Conservation (phyloP, 2,113 vertebrate genomes). For the Zosterops hypoxanthus region DNA sequence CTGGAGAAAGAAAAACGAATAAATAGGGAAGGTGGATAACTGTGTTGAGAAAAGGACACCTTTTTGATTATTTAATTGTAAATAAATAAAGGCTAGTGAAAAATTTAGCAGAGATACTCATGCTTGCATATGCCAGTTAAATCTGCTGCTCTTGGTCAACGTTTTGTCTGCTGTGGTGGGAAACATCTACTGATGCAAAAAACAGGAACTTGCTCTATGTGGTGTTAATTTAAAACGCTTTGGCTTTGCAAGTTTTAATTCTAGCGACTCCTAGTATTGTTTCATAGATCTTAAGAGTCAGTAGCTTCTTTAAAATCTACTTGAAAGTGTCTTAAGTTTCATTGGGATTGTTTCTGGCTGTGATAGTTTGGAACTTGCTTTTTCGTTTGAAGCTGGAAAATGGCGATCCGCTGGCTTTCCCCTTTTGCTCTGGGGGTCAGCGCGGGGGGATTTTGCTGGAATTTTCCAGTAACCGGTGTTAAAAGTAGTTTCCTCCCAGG, state of each 20-base stretch:
- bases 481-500: not conserved
- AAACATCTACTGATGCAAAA: not conserved
- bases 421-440: not conserved
- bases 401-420: not conserved
- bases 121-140: rapidly evolving
- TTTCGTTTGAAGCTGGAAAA: constrained; percentile 9
- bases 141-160: not conserved
- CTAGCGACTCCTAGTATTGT: not conserved
- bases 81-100: not conserved
- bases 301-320: not conserved
- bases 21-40: not conserved
- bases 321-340: not conserved
- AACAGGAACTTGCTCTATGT: not conserved
- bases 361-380: not conserved
- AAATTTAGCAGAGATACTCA: not conserved
- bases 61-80: not conserved
- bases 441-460: not conserved
- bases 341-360: not conserved
- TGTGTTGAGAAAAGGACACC: not conserved
- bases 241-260: not conserved
- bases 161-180: not conserved
- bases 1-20: not conserved
- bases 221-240: not conserved
- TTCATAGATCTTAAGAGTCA: not conserved
- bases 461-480: constrained; percentile 20